phyloP scores from a whole-genome alignment of 2,888 invertebrate genomes.

The Eupeodes luniger region DNA sequence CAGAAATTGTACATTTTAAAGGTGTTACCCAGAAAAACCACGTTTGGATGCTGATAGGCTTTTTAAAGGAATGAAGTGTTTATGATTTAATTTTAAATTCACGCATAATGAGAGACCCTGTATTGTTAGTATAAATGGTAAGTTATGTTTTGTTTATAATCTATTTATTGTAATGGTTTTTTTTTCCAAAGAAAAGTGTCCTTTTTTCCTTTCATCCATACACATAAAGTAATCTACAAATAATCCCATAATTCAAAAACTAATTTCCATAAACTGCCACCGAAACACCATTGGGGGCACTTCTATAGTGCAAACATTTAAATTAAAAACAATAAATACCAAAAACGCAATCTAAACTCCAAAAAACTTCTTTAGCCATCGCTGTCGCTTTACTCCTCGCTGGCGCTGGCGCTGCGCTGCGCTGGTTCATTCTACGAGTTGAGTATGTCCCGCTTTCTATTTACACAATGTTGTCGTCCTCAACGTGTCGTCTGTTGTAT shows the following conservation, averaged over 20 bases:
- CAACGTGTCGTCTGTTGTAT: background rate
- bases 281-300: slow-evolving; percentile 50
- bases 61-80: too few relatives aligned
- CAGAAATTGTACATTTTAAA: too few relatives aligned
- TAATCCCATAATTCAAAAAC: slow-evolving; percentile 62
- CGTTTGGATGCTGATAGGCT: too few relatives aligned
- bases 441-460: background rate
- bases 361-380: slow-evolving; percentile 36
- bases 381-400: background rate
- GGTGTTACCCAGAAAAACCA: too few relatives aligned
- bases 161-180: too few relatives aligned
- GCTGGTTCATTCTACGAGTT: slow-evolving; percentile 5
- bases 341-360: slow-evolving; percentile 68
- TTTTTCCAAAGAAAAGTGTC: background rate
- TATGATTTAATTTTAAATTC: too few relatives aligned
- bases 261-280: slow-evolving; percentile 67
- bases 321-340: slow-evolving; percentile 73
- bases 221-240: slow-evolving; percentile 23
- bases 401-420: background rate
- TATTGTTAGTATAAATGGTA: too few relatives aligned
- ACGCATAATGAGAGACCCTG: too few relatives aligned
- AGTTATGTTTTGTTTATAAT: too few relatives aligned
- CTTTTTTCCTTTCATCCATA: background rate
- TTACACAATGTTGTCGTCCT: background rate
- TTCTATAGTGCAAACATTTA: slow-evolving; percentile 52